phyloP scores from a whole-genome alignment of 2,888 invertebrate genomes.

The Entomobrya multifasciata region DNA sequence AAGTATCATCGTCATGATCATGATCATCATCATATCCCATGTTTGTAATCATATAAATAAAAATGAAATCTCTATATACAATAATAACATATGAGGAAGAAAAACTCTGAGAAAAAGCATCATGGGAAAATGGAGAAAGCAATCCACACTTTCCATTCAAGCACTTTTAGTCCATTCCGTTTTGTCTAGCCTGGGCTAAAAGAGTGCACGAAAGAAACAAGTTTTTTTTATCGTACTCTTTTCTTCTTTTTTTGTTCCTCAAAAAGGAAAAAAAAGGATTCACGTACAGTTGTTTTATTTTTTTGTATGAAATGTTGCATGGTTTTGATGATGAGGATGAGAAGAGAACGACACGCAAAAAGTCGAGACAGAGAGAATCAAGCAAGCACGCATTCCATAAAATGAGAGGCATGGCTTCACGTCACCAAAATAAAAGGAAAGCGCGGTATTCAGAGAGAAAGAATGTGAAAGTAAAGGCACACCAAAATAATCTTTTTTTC shows the following conservation, averaged over 20 bases:
- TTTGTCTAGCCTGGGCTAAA: too few relatives aligned
- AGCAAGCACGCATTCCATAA: slow-evolving; percentile 11
- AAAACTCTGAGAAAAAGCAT: neutral
- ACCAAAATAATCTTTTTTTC: neutral
- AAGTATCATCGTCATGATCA: neutral
- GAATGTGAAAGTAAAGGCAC: neutral
- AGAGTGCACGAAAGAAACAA: too few relatives aligned
- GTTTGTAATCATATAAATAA: neutral
- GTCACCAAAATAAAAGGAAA: neutral
- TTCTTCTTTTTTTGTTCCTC: too few relatives aligned
- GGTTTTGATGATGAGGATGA: neutral
- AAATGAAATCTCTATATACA: slow-evolving; percentile 29
- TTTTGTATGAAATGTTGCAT: neutral
- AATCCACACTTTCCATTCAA: neutral
- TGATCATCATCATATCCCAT: neutral
- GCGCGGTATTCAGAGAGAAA: neutral
- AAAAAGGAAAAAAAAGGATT: too few relatives aligned
- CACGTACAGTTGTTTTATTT: too few relatives aligned
- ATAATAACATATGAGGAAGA: neutral
- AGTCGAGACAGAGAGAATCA: neutral
- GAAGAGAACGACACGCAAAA: slow-evolving; percentile 42
- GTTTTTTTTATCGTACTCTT: too few relatives aligned
- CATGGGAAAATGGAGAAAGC: slow-evolving; percentile 14
- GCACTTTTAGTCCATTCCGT: neutral
- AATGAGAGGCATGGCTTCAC: too few relatives aligned